These are phyloP conservation scores for Eonycteris spelaea DNA, from an alignment of 2,113 vertebrate species.

Conservation along the genomic window DNA sequence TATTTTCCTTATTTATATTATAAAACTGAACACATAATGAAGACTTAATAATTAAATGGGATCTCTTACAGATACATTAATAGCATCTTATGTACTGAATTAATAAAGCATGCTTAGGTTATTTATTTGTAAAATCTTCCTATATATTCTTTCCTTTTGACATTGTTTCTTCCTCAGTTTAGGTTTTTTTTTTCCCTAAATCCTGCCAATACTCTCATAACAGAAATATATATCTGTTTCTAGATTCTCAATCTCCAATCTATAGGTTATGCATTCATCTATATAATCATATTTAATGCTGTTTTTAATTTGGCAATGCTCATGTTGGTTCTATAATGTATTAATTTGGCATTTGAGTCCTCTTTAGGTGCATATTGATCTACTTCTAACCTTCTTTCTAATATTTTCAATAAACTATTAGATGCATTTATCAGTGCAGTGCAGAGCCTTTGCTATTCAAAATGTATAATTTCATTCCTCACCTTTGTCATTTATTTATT, in stretches of 20 bases:
- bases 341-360: not conserved
- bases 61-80: not conserved
- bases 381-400: not conserved
- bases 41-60: not conserved
- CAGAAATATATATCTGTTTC: not conserved
- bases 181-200: not conserved
- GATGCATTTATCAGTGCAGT: not conserved
- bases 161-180: not conserved
- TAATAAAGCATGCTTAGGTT: not conserved
- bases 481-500: not conserved
- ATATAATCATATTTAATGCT: not conserved
- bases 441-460: not conserved
- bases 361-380: not conserved
- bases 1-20: not conserved
- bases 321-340: not conserved
- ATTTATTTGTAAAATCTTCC: not conserved
- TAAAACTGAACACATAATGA: not conserved
- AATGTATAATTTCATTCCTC: not conserved
- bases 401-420: not conserved
- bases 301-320: not conserved
- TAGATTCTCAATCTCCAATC: not conserved
- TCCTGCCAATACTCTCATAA: not conserved
- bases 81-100: not conserved
- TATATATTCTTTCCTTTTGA: not conserved
- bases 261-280: not conserved